Conservation (phyloP, 2,888 invertebrate genomes). For the Dendrolimus pini region DNA sequence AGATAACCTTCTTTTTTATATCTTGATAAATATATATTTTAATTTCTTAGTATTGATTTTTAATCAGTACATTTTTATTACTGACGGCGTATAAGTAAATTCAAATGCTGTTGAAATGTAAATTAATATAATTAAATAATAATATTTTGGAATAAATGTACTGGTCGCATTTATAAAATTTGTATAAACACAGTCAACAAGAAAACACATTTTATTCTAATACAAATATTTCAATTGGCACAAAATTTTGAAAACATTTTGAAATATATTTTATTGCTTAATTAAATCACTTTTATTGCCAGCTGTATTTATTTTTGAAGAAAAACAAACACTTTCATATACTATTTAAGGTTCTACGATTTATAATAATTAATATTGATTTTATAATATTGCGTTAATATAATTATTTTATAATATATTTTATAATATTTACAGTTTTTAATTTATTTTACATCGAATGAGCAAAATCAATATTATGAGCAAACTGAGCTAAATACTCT, state of each 20-base stretch:
- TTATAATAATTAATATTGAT: constrained; percentile 5
- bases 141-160: neutral
- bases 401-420: neutral
- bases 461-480: constrained; percentile 18
- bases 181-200: neutral
- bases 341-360: neutral
- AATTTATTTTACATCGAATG: constrained; percentile 1
- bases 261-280: neutral
- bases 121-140: no score
- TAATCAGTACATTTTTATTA: no score
- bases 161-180: neutral
- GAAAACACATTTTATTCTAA: constrained; percentile 2
- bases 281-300: neutral
- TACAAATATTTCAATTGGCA: constrained; percentile 7
- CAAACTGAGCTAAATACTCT: constrained; percentile 1
- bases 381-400: constrained; percentile 2
- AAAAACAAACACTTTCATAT: neutral
- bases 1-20: no score
- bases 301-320: neutral
- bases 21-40: no score
- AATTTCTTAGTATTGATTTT: no score
- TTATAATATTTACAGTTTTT: neutral
- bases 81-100: no score
- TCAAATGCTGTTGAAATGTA: no score
- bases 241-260: neutral